A percentile compares a stretch with the other conserved stretches of the same genome.
Conservation (phyloP, 1,140 invertebrate genomes). For the Apis laboriosa region DNA sequence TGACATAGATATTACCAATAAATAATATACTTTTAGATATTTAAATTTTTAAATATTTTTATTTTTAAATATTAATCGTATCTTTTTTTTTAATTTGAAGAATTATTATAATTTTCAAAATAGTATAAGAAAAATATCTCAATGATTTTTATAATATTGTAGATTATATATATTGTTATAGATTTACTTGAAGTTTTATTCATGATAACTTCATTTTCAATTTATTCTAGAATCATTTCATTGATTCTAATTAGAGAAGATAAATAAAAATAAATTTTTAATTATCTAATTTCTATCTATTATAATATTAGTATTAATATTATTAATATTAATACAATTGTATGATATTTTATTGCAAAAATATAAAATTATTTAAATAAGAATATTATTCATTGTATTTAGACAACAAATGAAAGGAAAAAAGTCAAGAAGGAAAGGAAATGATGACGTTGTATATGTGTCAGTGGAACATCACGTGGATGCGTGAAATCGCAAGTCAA, state of each 20-base stretch:
- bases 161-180: constrained; percentile 6
- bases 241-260: background rate
- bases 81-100: background rate
- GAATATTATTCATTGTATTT: constrained; percentile 11
- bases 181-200: background rate
- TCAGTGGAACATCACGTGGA: constrained; percentile 75
- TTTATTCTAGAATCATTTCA: background rate
- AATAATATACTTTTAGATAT: background rate
- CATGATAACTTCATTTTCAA: too few species aligned
- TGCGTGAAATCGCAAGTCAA: constrained; percentile 78
- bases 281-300: too few species aligned
- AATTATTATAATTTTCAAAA: background rate
- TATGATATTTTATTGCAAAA: background rate
- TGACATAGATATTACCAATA: background rate
- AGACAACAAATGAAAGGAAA: constrained; percentile 36
- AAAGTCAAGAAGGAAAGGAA: constrained; percentile 57
- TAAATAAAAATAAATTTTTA: too few species aligned
- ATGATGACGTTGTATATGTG: constrained; percentile 71
- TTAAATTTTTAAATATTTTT: background rate
- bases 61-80: background rate
- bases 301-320: too few species aligned
- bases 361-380: constrained; percentile 6
- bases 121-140: background rate
- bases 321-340: background rate
- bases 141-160: background rate